These are phyloP conservation scores for Callaeas wilsoni DNA, from an alignment of 2,113 vertebrate genomes.

Conservation along the genomic window DNA sequence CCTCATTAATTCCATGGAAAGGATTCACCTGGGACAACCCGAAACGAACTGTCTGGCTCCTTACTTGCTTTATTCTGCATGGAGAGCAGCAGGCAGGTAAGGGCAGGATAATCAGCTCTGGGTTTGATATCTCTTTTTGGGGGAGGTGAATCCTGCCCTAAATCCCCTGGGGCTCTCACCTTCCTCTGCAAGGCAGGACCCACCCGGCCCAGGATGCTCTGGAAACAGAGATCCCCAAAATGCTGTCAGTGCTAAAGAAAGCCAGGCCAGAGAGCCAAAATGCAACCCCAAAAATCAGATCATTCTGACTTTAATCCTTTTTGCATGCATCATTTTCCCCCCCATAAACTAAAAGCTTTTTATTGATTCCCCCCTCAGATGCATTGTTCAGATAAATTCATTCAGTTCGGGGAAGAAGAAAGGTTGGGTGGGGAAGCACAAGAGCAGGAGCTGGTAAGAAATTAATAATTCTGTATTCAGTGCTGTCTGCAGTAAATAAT, in stretches of 20 bases:
- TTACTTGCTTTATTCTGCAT: neutral
- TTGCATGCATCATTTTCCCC: neutral
- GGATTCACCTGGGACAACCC: neutral
- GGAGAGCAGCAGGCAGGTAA: neutral
- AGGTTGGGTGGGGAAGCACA: neutral
- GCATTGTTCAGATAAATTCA: neutral
- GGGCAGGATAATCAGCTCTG: neutral
- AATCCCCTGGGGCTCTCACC: neutral
- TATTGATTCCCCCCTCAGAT: neutral
- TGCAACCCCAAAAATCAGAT: neutral
- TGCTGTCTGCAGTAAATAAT: conserved; percentile 48
- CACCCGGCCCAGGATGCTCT: neutral
- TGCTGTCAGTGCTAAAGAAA: neutral
- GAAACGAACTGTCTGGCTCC: neutral
- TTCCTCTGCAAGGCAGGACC: neutral
- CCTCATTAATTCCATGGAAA: neutral
- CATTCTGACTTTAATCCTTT: neutral
- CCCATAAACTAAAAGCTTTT: neutral
- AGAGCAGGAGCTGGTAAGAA: neutral
- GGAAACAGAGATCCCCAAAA: neutral
- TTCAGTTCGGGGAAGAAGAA: neutral
- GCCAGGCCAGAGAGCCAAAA: neutral
- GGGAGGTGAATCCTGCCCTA: neutral
- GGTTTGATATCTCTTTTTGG: neutral
- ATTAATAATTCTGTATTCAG: conserved; percentile 47